These are phyloP conservation scores for Astyanax mexicanus DNA, from an alignment of 2,797 vertebrate genomes.

Conservation along the genomic window DNA sequence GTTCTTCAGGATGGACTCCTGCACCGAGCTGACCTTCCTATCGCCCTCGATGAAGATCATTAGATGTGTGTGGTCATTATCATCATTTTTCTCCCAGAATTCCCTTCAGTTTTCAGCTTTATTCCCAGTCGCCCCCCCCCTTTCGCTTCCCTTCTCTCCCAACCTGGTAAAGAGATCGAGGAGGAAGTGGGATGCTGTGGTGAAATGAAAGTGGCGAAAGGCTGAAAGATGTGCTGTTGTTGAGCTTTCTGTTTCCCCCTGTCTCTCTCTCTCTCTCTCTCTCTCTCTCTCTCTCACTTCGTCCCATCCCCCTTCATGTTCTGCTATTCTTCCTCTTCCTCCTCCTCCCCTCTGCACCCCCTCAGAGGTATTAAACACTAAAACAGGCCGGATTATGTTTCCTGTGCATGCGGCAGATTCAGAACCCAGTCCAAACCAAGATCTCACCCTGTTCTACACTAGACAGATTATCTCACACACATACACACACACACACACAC, in stretches of 20 bases:
- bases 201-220: constrained; percentile 79
- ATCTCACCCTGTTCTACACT: constrained; percentile 59
- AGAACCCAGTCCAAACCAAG: constrained; percentile 65
- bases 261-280: too few species aligned
- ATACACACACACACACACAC: constrained; percentile 6
- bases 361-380: constrained; percentile 51
- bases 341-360: constrained; percentile 57
- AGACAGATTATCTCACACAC: constrained; percentile 11
- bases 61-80: constrained; percentile 13
- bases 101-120: constrained; percentile 20
- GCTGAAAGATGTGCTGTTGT: constrained; percentile 72
- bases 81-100: neutral
- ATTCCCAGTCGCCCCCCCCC: constrained; percentile 32
- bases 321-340: too few species aligned
- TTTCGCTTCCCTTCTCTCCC: constrained; percentile 15
- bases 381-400: constrained; percentile 71
- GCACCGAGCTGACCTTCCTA: constrained; percentile 3
- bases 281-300: constrained; percentile 59
- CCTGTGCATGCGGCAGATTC: constrained; percentile 69
- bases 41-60: neutral
- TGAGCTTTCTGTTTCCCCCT: constrained; percentile 56
- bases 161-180: constrained; percentile 73
- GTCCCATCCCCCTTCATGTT: neutral
- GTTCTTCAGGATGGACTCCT: neutral
- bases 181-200: constrained; percentile 61